Evolutionary conservation across 2,113 vertebrate genomes (phyloP).

Genomic region (Cercopithecus mona): DNA sequence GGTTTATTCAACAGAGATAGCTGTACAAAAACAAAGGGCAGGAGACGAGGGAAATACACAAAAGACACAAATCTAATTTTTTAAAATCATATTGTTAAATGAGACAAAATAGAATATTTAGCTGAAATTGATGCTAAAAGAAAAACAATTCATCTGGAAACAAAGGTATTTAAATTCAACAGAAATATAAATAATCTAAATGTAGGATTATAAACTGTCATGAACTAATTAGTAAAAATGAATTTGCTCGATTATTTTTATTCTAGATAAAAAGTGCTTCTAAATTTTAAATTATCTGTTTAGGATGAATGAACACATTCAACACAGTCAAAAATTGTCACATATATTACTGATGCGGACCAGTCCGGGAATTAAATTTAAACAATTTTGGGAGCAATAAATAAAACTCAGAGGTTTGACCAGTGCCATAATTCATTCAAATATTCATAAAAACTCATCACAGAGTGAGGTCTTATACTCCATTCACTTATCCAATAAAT

Average conservation of each 20-base stretch:
- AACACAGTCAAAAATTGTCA: conserved; percentile 7
- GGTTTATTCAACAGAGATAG: neutral
- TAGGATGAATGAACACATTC: neutral
- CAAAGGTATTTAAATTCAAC: conserved; percentile 10
- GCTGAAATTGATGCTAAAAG: neutral
- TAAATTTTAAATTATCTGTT: conserved; percentile 14
- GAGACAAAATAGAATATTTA: neutral
- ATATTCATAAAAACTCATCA: conserved; percentile 23
- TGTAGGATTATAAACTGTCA: neutral
- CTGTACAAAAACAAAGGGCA: neutral
- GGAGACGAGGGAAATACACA: neutral
- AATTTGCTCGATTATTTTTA: neutral
- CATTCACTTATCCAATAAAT: conserved; percentile 21
- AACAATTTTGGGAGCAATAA: conserved; percentile 1
- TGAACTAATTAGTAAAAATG: neutral
- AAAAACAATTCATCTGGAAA: conserved; percentile 35
- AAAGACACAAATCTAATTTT: conserved; percentile 8
- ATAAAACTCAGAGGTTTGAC: conserved; percentile 5
- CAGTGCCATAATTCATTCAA: neutral
- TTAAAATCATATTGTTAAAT: neutral
- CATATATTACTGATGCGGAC: neutral
- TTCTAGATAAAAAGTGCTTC: neutral
- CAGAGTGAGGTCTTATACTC: neutral
- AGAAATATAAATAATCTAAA: conserved; percentile 5
- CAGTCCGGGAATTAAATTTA: neutral